Percentiles rank a stretch among this genome's conserved stretches.
Conservation (phyloP, 2,113 vertebrate genomes). For the Ameiurus melas region DNA sequence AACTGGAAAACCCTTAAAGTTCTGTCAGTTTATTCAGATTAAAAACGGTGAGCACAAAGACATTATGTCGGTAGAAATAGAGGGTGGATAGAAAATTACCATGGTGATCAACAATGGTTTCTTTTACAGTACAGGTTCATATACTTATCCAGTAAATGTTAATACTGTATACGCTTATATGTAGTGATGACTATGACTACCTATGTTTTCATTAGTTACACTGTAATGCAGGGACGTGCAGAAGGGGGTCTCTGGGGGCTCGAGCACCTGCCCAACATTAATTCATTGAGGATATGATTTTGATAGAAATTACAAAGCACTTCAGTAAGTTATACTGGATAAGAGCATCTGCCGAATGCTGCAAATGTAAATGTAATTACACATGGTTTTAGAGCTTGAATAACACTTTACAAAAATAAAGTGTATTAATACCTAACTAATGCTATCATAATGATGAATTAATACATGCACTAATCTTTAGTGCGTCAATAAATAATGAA, state of each 20-base stretch:
- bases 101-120: not conserved
- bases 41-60: not conserved
- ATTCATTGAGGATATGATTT: not conserved
- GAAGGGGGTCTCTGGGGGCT: no score
- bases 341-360: not conserved
- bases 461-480: no score
- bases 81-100: not conserved
- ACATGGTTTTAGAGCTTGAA: not conserved
- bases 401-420: no score
- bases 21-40: not conserved
- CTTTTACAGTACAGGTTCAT: not conserved
- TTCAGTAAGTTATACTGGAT: not conserved
- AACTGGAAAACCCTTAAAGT: not conserved
- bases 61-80: not conserved
- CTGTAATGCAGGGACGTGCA: no score
- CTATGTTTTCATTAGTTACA: not conserved
- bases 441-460: no score
- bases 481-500: no score
- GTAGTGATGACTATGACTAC: not conserved
- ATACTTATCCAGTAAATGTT: not conserved
- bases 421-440: no score
- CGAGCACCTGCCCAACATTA: no score
- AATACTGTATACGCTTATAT: not conserved
- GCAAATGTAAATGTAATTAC: no score
- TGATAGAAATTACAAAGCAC: no score